Evolutionary conservation across 2,797 vertebrate species (phyloP).

Genomic region (Moxostoma hubbsi): DNA sequence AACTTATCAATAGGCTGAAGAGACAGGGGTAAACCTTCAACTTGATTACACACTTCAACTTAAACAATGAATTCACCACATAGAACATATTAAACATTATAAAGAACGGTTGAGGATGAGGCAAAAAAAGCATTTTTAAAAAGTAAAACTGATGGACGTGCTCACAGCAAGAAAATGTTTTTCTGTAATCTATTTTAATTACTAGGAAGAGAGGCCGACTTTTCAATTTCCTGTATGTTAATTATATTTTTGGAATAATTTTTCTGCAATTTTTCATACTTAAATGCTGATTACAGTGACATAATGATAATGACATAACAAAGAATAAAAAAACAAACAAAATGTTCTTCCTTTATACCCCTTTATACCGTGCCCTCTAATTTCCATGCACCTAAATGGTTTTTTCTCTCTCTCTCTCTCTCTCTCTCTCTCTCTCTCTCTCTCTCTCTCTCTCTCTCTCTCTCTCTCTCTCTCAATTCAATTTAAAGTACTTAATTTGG

Average conservation of each 20-base stretch:
- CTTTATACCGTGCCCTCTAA: not conserved
- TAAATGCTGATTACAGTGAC: constrained; percentile 17
- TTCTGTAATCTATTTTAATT: constrained; percentile 10
- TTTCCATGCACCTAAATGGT: not conserved
- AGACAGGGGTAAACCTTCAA: no score
- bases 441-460: no score
- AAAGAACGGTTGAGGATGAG: not conserved
- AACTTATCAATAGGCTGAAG: no score
- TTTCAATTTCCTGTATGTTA: not conserved
- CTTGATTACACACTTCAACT: not conserved
- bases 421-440: no score
- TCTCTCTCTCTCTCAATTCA: no score
- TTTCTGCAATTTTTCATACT: not conserved
- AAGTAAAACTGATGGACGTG: not conserved
- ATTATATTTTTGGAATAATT: constrained; percentile 7
- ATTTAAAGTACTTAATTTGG: no score
- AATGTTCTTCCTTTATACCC: not conserved
- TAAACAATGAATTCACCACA: not conserved
- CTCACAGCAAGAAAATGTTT: not conserved
- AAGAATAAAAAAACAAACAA: constrained; percentile 6
- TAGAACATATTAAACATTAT: not conserved
- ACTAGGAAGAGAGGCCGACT: constrained; percentile 4
- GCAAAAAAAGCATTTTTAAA: not conserved
- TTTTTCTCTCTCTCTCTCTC: no score
- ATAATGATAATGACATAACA: constrained; percentile 10